Evolutionary conservation across 2,888 invertebrate species (phyloP).

Genomic region (Cheilosia impressa): DNA sequence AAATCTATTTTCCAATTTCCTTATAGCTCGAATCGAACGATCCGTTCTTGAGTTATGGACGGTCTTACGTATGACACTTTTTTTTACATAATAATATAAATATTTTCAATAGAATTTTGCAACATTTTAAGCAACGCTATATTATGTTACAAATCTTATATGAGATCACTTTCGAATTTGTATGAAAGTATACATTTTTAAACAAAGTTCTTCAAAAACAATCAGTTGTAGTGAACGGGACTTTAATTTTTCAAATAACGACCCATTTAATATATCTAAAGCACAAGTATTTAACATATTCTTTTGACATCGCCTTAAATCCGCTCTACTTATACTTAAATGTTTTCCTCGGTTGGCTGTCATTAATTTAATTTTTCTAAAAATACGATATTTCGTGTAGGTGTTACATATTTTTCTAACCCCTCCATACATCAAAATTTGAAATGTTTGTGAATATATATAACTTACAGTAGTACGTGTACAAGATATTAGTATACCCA

Average conservation of each 20-base stretch:
- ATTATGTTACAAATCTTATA: too few species aligned
- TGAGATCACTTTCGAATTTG: too few species aligned
- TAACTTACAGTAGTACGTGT: not conserved
- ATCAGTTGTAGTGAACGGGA: not conserved
- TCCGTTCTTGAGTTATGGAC: too few species aligned
- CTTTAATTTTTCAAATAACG: slow-evolving; percentile 5
- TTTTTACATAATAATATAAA: too few species aligned
- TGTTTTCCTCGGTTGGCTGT: slow-evolving; percentile 8
- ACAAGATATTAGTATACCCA: too few species aligned
- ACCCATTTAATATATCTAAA: not conserved
- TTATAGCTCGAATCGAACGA: too few species aligned
- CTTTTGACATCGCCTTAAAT: not conserved
- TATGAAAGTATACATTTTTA: too few species aligned
- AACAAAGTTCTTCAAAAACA: not conserved
- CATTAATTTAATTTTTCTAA: slow-evolving; percentile 19
- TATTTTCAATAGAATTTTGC: too few species aligned
- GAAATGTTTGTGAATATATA: not conserved
- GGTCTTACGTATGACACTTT: too few species aligned
- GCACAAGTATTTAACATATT: too few species aligned
- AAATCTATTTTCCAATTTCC: too few species aligned
- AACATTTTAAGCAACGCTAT: too few species aligned
- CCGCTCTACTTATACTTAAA: not conserved
- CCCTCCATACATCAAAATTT: not conserved
- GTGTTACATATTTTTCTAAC: not conserved
- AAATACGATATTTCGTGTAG: slow-evolving; percentile 24